Percentiles rank a stretch among this genome's conserved stretches.
Conservation (phyloP, 2,113 vertebrate species). For the Delphinus delphis region DNA sequence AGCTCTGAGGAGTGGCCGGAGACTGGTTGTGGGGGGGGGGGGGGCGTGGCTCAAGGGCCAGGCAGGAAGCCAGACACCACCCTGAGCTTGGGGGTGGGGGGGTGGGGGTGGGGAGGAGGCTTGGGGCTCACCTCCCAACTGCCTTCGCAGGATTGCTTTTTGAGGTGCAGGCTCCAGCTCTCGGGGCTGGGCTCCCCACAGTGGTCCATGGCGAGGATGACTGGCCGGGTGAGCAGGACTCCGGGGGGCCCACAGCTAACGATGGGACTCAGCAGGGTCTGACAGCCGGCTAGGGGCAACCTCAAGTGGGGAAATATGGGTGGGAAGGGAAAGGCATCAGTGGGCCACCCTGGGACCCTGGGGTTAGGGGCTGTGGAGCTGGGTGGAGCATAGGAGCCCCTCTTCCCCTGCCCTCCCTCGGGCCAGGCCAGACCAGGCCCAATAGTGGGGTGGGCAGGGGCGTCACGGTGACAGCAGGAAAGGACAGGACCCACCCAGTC, state of each 20-base stretch:
- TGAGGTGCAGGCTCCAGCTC: constrained; percentile 97
- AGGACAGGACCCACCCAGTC: background rate
- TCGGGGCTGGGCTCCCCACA: constrained; percentile 95
- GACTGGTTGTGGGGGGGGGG: background rate
- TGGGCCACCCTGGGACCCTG: background rate
- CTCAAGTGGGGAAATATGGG: constrained; percentile 83
- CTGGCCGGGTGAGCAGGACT: constrained; percentile 95
- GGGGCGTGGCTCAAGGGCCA: background rate
- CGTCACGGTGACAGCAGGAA: background rate
- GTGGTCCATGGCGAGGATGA: constrained; percentile 97
- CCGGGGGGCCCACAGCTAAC: constrained; percentile 98
- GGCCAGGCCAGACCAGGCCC: background rate
- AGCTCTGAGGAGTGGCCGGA: background rate
- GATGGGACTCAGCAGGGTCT: constrained; percentile 97
- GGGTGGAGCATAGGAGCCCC: background rate
- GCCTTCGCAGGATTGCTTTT: constrained; percentile 97
- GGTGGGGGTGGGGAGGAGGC: background rate
- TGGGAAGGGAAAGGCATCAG: constrained; percentile 62
- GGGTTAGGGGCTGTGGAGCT: background rate
- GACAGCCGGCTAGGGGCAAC: constrained; percentile 95
- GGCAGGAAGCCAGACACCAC: background rate
- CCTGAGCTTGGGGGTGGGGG: background rate
- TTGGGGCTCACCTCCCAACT: constrained; percentile 93
- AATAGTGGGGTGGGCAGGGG: background rate
- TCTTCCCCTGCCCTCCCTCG: background rate